phyloP scores from a whole-genome alignment of 2,888 invertebrate genomes.

The Caenorhabditis wallacei region DNA sequence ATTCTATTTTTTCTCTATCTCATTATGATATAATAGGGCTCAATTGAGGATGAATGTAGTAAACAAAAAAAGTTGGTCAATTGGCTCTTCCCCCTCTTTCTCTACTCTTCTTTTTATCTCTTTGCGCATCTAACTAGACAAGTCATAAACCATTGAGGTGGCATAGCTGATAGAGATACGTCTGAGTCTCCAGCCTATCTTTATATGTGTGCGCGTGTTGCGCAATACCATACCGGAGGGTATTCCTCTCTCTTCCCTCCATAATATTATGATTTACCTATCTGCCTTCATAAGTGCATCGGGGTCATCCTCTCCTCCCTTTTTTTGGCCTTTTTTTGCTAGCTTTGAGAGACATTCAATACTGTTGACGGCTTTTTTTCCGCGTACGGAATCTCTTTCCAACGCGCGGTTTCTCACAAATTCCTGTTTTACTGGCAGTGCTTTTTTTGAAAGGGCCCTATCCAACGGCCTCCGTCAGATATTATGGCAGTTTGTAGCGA shows the following conservation, averaged over 20 bases:
- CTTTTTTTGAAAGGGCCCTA: slow-evolving; percentile 9
- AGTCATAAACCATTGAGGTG: slow-evolving; percentile 58
- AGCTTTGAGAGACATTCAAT: slow-evolving; percentile 30
- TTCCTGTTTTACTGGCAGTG: slow-evolving; percentile 51
- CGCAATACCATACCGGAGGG: slow-evolving; percentile 54
- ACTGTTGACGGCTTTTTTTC: slow-evolving; percentile 22
- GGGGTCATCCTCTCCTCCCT: slow-evolving; percentile 26
- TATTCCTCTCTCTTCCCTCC: slow-evolving; percentile 35
- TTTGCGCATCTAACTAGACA: slow-evolving; percentile 42
- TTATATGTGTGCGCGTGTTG: slow-evolving; percentile 51
- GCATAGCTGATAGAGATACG: slow-evolving; percentile 58
- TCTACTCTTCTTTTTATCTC: slow-evolving; percentile 31
- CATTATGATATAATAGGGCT: slow-evolving; percentile 19
- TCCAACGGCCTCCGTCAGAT: slow-evolving; percentile 25
- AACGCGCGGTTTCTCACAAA: slow-evolving; percentile 39
- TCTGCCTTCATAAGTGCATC: slow-evolving; percentile 44
- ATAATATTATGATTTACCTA: slow-evolving; percentile 65
- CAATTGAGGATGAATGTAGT: slow-evolving; percentile 6
- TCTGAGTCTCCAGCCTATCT: slow-evolving; percentile 37
- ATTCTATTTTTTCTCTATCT: background rate
- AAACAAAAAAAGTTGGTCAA: slow-evolving; percentile 8
- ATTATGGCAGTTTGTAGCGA: slow-evolving; percentile 50
- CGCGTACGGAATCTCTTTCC: background rate
- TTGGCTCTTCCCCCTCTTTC: slow-evolving; percentile 23
- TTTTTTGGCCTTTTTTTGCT: slow-evolving; percentile 21